Percentiles rank a stretch among this genome's conserved stretches.
Evolutionary conservation across 2,113 vertebrate species (phyloP).

Genomic region (Myxocyprinus asiaticus): DNA sequence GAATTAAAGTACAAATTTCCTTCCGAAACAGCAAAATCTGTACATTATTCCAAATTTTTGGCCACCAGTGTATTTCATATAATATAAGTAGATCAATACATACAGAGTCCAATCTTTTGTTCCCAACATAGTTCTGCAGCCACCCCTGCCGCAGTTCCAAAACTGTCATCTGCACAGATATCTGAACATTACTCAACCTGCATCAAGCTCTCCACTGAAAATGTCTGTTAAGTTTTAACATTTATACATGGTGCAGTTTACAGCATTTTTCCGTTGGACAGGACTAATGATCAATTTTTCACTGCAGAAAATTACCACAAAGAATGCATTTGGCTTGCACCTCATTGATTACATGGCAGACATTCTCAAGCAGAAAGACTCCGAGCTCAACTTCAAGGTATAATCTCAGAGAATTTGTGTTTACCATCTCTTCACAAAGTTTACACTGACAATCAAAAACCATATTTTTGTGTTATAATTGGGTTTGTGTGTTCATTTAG

Average conservation of each 20-base stretch:
- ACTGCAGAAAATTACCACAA: conserved; percentile 93
- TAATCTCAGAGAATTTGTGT: conserved; percentile 19
- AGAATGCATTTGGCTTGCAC: conserved; percentile 93
- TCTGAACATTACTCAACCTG: conserved; percentile 94
- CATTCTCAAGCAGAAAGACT: conserved; percentile 88
- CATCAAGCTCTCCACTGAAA: conserved; percentile 92
- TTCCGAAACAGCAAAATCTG: too few species aligned
- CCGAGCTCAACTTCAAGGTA: conserved; percentile 92
- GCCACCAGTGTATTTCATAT: too few species aligned
- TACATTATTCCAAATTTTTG: too few species aligned
- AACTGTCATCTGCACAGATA: conserved; percentile 86
- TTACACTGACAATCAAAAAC: background rate
- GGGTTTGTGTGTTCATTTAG: conserved; percentile 61
- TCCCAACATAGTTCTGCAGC: conserved; percentile 62
- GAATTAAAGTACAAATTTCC: too few species aligned
- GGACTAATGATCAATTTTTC: background rate
- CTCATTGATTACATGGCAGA: conserved; percentile 95
- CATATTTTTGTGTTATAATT: background rate
- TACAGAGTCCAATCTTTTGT: background rate
- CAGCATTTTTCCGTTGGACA: too few species aligned
- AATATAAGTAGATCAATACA: background rate
- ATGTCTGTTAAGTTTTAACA: conserved; percentile 77
- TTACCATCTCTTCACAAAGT: background rate
- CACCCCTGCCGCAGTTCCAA: conserved; percentile 77
- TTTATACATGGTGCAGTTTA: too few species aligned